phyloP scores from a whole-genome alignment of 2,888 invertebrate genomes.

The Amphiduros pacificus region DNA sequence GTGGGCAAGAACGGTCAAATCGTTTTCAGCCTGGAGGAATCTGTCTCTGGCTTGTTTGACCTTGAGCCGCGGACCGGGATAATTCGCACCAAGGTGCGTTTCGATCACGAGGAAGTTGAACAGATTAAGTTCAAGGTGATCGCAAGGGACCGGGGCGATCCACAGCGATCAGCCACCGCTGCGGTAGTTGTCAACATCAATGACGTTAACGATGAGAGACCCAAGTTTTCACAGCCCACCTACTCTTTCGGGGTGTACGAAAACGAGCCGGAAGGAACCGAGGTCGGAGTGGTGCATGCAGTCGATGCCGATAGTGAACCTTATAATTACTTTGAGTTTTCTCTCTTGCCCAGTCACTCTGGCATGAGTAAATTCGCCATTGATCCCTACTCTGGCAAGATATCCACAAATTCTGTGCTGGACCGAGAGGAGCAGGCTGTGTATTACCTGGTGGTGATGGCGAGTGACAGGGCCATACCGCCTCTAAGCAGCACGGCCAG shows the following conservation, averaged over 20 bases:
- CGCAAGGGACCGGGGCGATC: slow-evolving; percentile 81
- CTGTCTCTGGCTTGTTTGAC: slow-evolving; percentile 83
- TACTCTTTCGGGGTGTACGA: slow-evolving; percentile 29
- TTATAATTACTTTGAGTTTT: slow-evolving; percentile 8
- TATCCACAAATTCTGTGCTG: slow-evolving; percentile 3
- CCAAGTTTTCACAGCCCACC: slow-evolving; percentile 23
- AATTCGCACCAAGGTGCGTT: slow-evolving; percentile 26
- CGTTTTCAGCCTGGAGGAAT: slow-evolving; percentile 74
- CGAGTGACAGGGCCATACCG: slow-evolving; percentile 11
- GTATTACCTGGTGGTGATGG: slow-evolving; percentile 15
- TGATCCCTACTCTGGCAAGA: slow-evolving; percentile 9
- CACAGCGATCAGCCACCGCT: slow-evolving; percentile 83
- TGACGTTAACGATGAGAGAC: slow-evolving; percentile 31
- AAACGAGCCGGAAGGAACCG: slow-evolving; percentile 19
- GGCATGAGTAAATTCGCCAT: slow-evolving; percentile 1
- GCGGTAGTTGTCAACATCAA: slow-evolving; percentile 63
- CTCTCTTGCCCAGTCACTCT: slow-evolving; percentile 4
- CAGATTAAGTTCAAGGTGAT: slow-evolving; percentile 66
- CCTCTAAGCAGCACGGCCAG: slow-evolving; percentile 24
- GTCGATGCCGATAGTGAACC: slow-evolving; percentile 14
- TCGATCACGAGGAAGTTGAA: slow-evolving; percentile 59
- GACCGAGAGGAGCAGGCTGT: slow-evolving; percentile 18
- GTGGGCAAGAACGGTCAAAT: slow-evolving; percentile 80
- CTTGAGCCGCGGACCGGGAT: slow-evolving; percentile 71
- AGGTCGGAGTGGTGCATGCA: slow-evolving; percentile 16